Conservation (phyloP, 1,140 invertebrate genomes). For the Monomorium pharaonis region DNA sequence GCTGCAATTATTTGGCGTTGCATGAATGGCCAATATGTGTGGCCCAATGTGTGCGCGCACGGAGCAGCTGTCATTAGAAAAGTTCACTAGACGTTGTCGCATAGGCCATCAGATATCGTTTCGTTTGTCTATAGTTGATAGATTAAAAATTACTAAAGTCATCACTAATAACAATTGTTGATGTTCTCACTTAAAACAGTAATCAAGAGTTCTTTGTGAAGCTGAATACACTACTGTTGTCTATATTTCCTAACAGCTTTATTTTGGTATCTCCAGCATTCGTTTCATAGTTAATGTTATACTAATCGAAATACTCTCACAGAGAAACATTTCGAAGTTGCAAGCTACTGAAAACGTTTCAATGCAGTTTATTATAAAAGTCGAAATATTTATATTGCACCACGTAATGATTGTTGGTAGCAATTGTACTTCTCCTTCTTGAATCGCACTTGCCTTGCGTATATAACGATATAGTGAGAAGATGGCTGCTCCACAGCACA, state of each 20-base stretch:
- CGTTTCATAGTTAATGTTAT: conserved; percentile 13
- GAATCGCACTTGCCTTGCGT: conserved; percentile 18
- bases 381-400: neutral
- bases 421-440: conserved; percentile 54
- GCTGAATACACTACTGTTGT: neutral
- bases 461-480: conserved; percentile 47
- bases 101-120: conserved; percentile 24
- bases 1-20: conserved; percentile 84
- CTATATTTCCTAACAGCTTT: conserved; percentile 47
- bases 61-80: conserved; percentile 82
- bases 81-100: conserved; percentile 28
- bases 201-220: conserved; percentile 44
- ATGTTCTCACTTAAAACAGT: conserved; percentile 33
- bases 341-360: conserved; percentile 42
- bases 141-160: conserved; percentile 40
- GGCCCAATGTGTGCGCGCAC: conserved; percentile 81
- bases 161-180: conserved; percentile 33
- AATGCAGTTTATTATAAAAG: neutral
- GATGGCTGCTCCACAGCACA: conserved; percentile 84
- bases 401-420: neutral
- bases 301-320: conserved; percentile 24
- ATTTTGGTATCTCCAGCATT: conserved; percentile 23
- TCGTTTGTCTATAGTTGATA: neutral
- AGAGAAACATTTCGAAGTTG: conserved; percentile 11
- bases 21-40: conserved; percentile 82